These are phyloP conservation scores for Paramormyrops kingsleyae DNA, from an alignment of 2,113 vertebrate species.

Conservation along the genomic window DNA sequence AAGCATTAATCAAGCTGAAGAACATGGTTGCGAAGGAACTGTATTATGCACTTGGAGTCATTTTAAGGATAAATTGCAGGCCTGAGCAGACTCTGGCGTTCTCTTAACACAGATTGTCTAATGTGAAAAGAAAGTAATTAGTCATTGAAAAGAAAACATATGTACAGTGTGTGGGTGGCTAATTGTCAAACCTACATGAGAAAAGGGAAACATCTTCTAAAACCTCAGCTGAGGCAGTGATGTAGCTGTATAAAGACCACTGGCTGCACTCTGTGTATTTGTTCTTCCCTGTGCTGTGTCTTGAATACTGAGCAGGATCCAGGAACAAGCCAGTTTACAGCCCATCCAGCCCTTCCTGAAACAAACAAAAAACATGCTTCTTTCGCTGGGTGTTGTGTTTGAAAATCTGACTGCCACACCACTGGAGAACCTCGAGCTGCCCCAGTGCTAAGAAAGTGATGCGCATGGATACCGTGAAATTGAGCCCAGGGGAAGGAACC, in stretches of 20 bases:
- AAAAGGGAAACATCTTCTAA: neutral
- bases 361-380: neutral
- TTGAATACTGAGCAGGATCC: neutral
- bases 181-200: neutral
- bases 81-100: neutral
- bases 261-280: neutral
- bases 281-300: neutral
- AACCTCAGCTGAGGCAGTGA: neutral
- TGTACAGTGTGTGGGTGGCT: neutral
- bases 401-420: neutral
- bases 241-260: neutral
- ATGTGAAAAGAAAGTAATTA: neutral
- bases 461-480: neutral
- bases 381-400: neutral
- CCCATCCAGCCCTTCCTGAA: neutral
- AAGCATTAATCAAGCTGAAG: neutral
- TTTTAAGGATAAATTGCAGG: neutral
- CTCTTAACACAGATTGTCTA: neutral
- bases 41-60: neutral
- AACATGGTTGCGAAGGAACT: neutral
- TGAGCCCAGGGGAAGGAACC: neutral
- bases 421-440: neutral
- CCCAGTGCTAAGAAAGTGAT: neutral
- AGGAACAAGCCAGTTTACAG: neutral
- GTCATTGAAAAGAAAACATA: neutral